Evolutionary conservation across 1,140 invertebrate genomes (phyloP), one percentile per base, ranked within the genome.

Genomic region (Ceratina australensis): DNA sequence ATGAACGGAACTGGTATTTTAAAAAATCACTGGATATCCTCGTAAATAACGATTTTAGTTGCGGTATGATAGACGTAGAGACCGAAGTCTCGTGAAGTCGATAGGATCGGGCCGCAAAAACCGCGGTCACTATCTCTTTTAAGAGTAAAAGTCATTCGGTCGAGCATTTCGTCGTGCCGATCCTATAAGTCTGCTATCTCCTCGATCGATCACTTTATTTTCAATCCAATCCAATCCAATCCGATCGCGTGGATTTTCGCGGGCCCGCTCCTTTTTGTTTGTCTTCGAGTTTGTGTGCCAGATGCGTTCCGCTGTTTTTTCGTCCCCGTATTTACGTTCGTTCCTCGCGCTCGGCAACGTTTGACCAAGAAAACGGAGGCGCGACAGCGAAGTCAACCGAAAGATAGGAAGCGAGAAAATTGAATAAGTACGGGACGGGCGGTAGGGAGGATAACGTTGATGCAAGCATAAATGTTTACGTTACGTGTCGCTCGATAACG

Each of bases 381-480:
- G 26, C 42, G 54, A n/a, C 13, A 22, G 13, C 16, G 10, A 42
- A 69, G 54, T n/a, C 78, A 56, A 67, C 47, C 47, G 64, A 66
- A 56, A 80, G 47, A 84, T 79, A 63, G 28, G 79, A 63, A 73
- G 77, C 33, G 69, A 68, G 75, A 72, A 52, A 75, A 81, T 83
- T 72, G 66, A 76, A 56, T 49, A 69, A 54, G 69, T 69, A 71
- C 75, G 81, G 28, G 2, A 20, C 1, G 16, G 15, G 15, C 0
- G 10, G 18, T 1, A 4, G 16, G 54, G 74, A 47, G 86, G 71
- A 75, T 81, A 85, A 85, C 73, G 85, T 79, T 84, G 84, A 87
- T 86, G 77, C 78, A 80, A 84, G 83, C 82, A 84, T 88, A 89
- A 89, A 90, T 89, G 85, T 91, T 89, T 88, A 88, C 82, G 80